Evolutionary conservation across 1,140 invertebrate genomes (phyloP).

Genomic region (Campoletis sonorensis): DNA sequence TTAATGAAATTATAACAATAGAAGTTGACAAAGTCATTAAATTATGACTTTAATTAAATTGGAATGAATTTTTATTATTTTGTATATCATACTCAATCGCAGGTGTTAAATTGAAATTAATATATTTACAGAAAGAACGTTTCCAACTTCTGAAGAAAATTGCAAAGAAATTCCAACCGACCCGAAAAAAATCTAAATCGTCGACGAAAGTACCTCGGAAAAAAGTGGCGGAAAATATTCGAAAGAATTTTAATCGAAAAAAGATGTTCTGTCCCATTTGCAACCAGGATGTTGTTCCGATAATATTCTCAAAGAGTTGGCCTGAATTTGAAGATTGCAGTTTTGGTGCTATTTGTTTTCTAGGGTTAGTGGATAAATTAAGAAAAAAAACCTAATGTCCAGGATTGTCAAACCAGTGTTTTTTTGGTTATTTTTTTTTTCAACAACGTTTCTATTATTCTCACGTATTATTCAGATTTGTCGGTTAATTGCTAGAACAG

Average conservation of each 20-base stretch:
- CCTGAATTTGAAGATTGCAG: conserved; percentile 53
- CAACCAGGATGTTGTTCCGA: conserved; percentile 49
- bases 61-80: no score
- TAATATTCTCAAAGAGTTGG: conserved; percentile 48
- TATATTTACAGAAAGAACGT: conserved; percentile 13
- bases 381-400: no score
- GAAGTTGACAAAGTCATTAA: no score
- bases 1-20: no score
- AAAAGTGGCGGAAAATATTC: neutral
- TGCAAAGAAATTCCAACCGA: neutral
- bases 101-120: no score
- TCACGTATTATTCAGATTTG: no score
- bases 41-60: no score
- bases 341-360: conserved; percentile 50
- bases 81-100: no score
- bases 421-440: no score
- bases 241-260: conserved; percentile 40
- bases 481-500: no score
- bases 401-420: neutral
- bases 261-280: conserved; percentile 56
- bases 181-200: neutral
- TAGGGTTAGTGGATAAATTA: conserved; percentile 54
- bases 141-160: neutral
- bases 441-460: no score
- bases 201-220: neutral